Evolutionary conservation across 2,797 vertebrate species (phyloP), one percentile per base, ranked within the genome.

Genomic region (Sebastes elongatus): DNA sequence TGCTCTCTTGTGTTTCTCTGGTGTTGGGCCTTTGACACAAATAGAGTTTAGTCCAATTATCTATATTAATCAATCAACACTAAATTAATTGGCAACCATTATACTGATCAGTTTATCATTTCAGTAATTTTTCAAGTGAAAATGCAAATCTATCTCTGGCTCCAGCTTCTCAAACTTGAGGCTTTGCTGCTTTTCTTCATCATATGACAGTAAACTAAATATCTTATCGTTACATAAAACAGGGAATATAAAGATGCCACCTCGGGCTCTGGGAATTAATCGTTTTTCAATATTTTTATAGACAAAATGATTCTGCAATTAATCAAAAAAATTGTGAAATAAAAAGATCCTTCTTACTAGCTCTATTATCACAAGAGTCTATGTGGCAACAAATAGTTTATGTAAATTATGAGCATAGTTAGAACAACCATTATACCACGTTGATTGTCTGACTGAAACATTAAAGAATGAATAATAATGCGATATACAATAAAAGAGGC

Each of bases 61-160:
- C 5, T 10, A 10, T 10, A 16, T 23, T 1, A 49, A 2, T 16
- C 10, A 4, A 38, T 25, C 2, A 2, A 69, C 55, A 33, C 7
- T 7, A 20, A 42, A 61, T 18, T 0, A 16, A 30, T 4, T 10
- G 38, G 18, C 2, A 27, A 11, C 5, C 7, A 46, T 53, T 3
- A 6, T 20, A 1, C 7, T 49, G 3, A 42, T 30, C 18, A 23
- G 5, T 73, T 27, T 53, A 33, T 52, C 9, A 9, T 35, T 35
- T 27, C 16, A 56, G 7, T 59, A 0, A 49, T 25, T 33, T 25
- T 20, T 1, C n/a, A 0, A 13, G 6, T 16, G 30, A 30, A 16
- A 61, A 1, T 23, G 3, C 3, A 0, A 4, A 9, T 49, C 10
- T 0, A 0, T 42, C 38, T 42, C 38, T 42, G 0, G 14, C 0